These are phyloP conservation scores for Atta texana DNA, from an alignment of 1,140 invertebrate species.

Conservation along the genomic window DNA sequence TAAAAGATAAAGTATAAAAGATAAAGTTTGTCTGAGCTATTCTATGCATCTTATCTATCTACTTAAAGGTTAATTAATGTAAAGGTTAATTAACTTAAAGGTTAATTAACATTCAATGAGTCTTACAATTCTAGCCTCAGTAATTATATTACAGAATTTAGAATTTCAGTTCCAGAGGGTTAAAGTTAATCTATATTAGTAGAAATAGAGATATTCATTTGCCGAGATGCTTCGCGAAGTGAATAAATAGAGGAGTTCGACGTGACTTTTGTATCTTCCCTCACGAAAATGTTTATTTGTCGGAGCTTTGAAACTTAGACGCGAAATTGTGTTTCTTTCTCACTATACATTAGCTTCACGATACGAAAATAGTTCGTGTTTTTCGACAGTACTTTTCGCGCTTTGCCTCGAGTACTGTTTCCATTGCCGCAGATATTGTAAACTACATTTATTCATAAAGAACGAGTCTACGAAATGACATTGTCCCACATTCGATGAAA, in stretches of 20 bases:
- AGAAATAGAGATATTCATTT: neutral
- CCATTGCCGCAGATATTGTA: neutral
- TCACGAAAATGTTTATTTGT: neutral
- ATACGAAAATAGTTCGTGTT: neutral
- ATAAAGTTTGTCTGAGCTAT: no score
- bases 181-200: no score
- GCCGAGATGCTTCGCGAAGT: neutral
- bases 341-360: neutral
- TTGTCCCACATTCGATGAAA: neutral
- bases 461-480: neutral
- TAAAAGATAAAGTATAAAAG: no score
- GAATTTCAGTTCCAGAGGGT: no score
- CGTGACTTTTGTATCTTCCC: neutral
- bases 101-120: no score
- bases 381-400: slow-evolving; percentile 2
- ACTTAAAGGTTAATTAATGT: no score
- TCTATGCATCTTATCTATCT: no score
- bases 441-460: slow-evolving; percentile 38
- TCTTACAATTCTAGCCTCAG: no score
- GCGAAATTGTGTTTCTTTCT: neutral
- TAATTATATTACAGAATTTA: no score
- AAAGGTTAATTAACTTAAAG: no score
- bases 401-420: neutral
- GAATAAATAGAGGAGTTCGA: neutral
- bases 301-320: neutral